Conservation (phyloP, 2,113 vertebrate species). For the Nycticryphes semicollaris region DNA sequence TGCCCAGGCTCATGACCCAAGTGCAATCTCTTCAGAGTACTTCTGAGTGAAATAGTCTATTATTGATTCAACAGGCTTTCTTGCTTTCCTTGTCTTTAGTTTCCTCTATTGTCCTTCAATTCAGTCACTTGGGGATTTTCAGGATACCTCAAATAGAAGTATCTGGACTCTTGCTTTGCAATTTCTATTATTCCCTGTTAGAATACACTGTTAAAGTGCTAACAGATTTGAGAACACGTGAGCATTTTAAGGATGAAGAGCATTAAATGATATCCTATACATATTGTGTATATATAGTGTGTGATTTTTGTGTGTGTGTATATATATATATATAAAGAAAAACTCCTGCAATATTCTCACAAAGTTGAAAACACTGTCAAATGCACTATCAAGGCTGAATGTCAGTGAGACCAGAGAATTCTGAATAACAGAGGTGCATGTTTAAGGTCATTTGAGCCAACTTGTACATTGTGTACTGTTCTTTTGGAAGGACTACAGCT, state of each 20-base stretch:
- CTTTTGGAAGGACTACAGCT: not conserved
- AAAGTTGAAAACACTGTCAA: not conserved
- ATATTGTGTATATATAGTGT: too few relatives aligned
- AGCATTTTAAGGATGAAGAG: not conserved
- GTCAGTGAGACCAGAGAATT: not conserved
- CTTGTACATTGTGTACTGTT: not conserved
- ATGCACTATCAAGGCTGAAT: not conserved
- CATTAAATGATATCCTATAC: not conserved
- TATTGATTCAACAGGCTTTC: constrained; percentile 61
- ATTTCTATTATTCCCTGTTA: not conserved
- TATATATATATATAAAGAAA: not conserved
- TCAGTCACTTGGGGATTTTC: constrained; percentile 35
- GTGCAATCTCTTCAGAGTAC: constrained; percentile 3
- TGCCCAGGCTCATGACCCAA: constrained; percentile 34
- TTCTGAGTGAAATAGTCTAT: constrained; percentile 43
- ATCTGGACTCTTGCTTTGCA: constrained; percentile 4
- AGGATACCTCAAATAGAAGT: not conserved
- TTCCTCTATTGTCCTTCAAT: constrained; percentile 30
- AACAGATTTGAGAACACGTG: not conserved
- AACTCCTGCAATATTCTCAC: not conserved
- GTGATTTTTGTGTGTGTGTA: not conserved
- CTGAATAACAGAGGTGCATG: not conserved
- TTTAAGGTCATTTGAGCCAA: not conserved
- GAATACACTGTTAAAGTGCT: not conserved
- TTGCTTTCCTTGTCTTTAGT: constrained; percentile 35